phyloP scores from a whole-genome alignment of 1,140 invertebrate species.

The Pseudomyrmex gracilis region DNA sequence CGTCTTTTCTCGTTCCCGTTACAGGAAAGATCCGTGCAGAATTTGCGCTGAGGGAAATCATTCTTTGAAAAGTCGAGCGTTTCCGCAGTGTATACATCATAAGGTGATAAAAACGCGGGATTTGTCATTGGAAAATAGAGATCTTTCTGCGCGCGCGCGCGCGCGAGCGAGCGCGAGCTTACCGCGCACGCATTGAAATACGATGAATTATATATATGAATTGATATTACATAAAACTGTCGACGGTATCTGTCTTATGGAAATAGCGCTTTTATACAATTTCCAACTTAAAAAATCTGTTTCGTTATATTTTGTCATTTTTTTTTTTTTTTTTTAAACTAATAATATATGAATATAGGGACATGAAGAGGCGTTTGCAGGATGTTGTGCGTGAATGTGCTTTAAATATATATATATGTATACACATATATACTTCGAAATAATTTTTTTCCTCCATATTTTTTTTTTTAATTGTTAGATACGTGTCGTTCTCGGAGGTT shows the following conservation, averaged over 20 bases:
- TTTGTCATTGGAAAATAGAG: slow-evolving; percentile 45
- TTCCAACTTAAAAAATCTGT: background rate
- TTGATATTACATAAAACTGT: slow-evolving; percentile 10
- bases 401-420: too few species aligned
- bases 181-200: slow-evolving; percentile 24
- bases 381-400: too few species aligned
- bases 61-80: slow-evolving; percentile 60
- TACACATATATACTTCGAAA: too few species aligned
- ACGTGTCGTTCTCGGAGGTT: background rate
- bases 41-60: slow-evolving; percentile 66
- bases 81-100: slow-evolving; percentile 28
- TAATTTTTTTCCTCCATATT: too few species aligned
- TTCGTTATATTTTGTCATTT: background rate
- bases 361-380: too few species aligned
- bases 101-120: slow-evolving; percentile 56
- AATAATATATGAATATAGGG: too few species aligned
- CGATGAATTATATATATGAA: slow-evolving; percentile 59
- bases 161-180: background rate
- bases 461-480: background rate
- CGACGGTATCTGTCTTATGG: background rate
- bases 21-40: slow-evolving; percentile 17
- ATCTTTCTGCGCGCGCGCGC: background rate
- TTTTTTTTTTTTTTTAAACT: too few species aligned
- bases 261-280: background rate
- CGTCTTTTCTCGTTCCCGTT: background rate